A percentile compares a stretch with the other conserved stretches of the same genome.
Conservation (phyloP, 1,140 invertebrate species). For the Drosophila ambigua region DNA sequence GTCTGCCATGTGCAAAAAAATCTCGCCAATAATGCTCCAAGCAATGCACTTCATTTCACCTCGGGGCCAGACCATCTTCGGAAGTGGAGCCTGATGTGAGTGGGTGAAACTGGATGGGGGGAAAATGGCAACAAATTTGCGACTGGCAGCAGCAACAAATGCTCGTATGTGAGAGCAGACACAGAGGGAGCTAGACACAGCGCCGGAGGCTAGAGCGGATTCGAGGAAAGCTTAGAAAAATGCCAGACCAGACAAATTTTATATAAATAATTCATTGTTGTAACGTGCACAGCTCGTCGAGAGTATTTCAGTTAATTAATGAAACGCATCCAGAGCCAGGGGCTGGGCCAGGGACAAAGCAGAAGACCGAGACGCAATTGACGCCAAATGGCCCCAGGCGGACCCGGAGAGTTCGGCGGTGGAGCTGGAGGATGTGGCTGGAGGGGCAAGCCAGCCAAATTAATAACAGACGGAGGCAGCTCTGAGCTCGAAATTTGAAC, state of each 20-base stretch:
- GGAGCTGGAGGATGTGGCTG: conserved; percentile 7
- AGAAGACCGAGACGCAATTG: conserved; percentile 66
- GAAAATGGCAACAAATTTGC: conserved; percentile 59
- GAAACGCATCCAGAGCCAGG: conserved; percentile 64
- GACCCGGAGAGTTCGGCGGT: neutral
- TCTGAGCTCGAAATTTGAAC: conserved; percentile 53
- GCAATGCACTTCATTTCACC: conserved; percentile 63
- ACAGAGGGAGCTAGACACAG: conserved; percentile 1
- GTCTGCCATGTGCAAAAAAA: conserved; percentile 23
- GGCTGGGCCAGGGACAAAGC: conserved; percentile 44
- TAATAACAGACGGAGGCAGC: conserved; percentile 63
- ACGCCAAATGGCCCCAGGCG: conserved; percentile 57
- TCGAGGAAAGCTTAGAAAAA: conserved; percentile 40
- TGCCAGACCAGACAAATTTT: conserved; percentile 82
- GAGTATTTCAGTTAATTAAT: conserved; percentile 83
- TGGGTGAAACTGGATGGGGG: conserved; percentile 17
- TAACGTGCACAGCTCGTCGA: conserved; percentile 82
- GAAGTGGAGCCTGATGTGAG: conserved; percentile 7
- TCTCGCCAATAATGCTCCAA: conserved; percentile 49
- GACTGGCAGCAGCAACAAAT: conserved; percentile 37
- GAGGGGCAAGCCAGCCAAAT: conserved; percentile 59
- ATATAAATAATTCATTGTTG: conserved; percentile 84
- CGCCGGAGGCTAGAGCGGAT: conserved; percentile 28
- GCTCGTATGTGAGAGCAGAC: neutral
- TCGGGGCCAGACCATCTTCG: conserved; percentile 28